These are phyloP conservation scores for Pipistrellus kuhlii DNA, from an alignment of 2,797 vertebrate species.

Conservation along the genomic window DNA sequence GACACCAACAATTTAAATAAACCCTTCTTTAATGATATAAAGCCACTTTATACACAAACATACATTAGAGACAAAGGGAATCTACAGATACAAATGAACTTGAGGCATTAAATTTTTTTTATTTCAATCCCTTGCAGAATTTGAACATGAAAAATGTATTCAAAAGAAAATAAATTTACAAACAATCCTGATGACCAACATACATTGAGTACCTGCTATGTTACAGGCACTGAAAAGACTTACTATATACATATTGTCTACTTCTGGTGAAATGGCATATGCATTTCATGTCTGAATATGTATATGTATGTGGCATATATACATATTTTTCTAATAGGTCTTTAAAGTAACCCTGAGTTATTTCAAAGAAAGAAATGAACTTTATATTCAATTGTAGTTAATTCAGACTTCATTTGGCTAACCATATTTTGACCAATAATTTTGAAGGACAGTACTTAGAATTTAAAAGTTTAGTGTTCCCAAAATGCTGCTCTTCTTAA, in stretches of 20 bases:
- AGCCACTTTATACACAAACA: slow-evolving; percentile 49
- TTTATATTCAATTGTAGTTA: slow-evolving; percentile 45
- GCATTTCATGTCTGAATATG: background rate
- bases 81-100: slow-evolving; percentile 60
- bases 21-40: slow-evolving; percentile 75
- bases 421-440: slow-evolving; percentile 60
- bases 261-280: slow-evolving; percentile 12
- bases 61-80: slow-evolving; percentile 43
- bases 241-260: background rate
- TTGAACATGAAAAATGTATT: slow-evolving; percentile 64
- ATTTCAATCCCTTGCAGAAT: slow-evolving; percentile 27
- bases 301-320: background rate
- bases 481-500: slow-evolving; percentile 81
- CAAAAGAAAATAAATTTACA: slow-evolving; percentile 45
- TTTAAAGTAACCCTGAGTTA: slow-evolving; percentile 53
- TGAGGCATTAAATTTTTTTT: slow-evolving; percentile 50
- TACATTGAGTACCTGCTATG: slow-evolving; percentile 19
- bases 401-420: slow-evolving; percentile 51
- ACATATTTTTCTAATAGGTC: slow-evolving; percentile 33
- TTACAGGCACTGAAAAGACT: slow-evolving; percentile 39
- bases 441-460: slow-evolving; percentile 84
- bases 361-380: slow-evolving; percentile 60
- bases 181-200: background rate
- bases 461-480: slow-evolving; percentile 75
- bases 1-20: slow-evolving; percentile 65